Base-by-base conservation (phyloP, 2,888 invertebrate genomes). In the Drosophila heteroneura region DNA sequence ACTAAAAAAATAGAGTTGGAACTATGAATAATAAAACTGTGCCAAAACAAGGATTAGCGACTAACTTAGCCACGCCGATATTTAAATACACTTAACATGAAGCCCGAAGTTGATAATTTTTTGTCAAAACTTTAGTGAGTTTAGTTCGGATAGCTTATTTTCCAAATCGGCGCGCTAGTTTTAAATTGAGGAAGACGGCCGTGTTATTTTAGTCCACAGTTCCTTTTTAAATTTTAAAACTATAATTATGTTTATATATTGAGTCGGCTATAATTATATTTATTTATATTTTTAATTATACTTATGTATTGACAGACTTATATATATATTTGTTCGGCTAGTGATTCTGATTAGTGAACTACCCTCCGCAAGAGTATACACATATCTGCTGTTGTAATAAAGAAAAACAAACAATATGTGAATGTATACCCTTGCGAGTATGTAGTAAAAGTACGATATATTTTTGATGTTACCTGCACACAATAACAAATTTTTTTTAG, bases 351-450 rank as follows among this genome's bases (percentile, higher is more conserved):
- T 47, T 26, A 26, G 1, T 47, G 16, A 16, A 9, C 26, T 9
- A 47, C 26, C 47, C 26, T 26, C 47, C 5, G 26, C 14, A 16
- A 26, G 47, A 26, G 47, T 5, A 47, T 28, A 5, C 28, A 26
- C 26, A 16, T 26, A 26, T 16, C 47, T 26, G 47, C 16, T 26
- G 16, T 28, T 56, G 14, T n/a, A 39, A 28, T 39, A 56, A 56
- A 12, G 28, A 7, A 56, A 28, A 39, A 39, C 56, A 28, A 28
- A 28, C 26, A 0, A 3, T 39, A 39, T 37, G 7, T n/a, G n/a
- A 9, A 14, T 39, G 57, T 57, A 30, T 39, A 30, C 57, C 41
- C 57, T 30, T 16, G 57, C 30, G 57, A 30, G 39, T 57, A 57
- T 1, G 16, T 30, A 14, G 30, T 30, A 56, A 56, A 37, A 56